Base-by-base conservation (phyloP, 1,140 invertebrate genomes). In the Ectropis grisescens region DNA sequence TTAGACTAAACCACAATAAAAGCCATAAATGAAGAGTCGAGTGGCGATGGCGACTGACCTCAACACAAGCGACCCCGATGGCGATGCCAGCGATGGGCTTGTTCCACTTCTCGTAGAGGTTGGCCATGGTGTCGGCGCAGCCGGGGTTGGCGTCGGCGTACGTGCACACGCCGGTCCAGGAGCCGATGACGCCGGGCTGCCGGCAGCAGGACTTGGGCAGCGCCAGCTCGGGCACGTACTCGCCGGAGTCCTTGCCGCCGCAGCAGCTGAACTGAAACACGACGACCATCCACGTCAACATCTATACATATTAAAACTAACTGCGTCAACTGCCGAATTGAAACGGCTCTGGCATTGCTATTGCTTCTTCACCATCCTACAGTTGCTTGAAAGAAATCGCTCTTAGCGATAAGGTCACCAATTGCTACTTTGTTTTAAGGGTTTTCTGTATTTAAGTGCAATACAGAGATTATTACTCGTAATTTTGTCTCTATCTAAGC, bases 1-100 rank as follows among this genome's bases (percentile, higher is more conserved):
- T n/a, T n/a, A n/a, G n/a, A n/a, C n/a, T n/a, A n/a, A n/a, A n/a
- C n/a, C n/a, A n/a, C n/a, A n/a, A n/a, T n/a, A n/a, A n/a, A n/a
- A n/a, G n/a, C n/a, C n/a, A n/a, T n/a, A n/a, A n/a, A n/a, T n/a
- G n/a, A n/a, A n/a, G n/a, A n/a, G n/a, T n/a, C n/a, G n/a, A n/a
- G n/a, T n/a, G n/a, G n/a, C n/a, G n/a, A n/a, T n/a, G n/a, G n/a
- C n/a, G n/a, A 19, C 24, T 41, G 62, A 91, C 89, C 84, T 91
- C 89, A 49, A 89, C 75, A 47, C 75, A 88, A 29, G 88, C 89
- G 42, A 92, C 82, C 33, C 85, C 88, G 34, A 92, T 84, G 9
- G 87, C 87, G 16, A 90, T 59, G 9, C 84, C 85, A 49, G 87
- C 90, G 27, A 91, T 79, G 15, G 85, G 58, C 39, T 85, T 83